These are phyloP conservation scores for Periophthalmus magnuspinnatus DNA, from an alignment of 2,797 vertebrate species.

Conservation along the genomic window DNA sequence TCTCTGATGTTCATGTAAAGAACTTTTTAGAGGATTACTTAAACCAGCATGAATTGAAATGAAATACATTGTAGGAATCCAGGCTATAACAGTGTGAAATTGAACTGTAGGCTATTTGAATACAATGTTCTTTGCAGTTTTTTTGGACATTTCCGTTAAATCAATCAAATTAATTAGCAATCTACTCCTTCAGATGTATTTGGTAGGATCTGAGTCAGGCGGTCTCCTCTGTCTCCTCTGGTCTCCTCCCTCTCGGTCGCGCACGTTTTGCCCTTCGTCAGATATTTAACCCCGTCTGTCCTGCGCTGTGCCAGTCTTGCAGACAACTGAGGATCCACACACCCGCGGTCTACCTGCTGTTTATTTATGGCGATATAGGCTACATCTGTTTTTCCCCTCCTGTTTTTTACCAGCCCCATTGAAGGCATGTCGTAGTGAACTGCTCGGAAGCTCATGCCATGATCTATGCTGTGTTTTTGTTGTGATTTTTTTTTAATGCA, in stretches of 20 bases:
- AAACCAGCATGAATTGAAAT: too few species aligned
- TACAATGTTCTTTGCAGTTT: too few species aligned
- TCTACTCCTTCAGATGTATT: too few species aligned
- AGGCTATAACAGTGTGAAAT: too few species aligned
- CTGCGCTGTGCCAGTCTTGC: conserved; percentile 33
- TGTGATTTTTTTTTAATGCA: conserved; percentile 20
- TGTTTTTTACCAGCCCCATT: background rate
- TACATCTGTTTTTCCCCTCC: too few species aligned
- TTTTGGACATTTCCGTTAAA: too few species aligned
- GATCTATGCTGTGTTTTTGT: conserved; percentile 7
- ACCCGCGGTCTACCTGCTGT: conserved; percentile 13
- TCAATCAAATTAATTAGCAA: too few species aligned
- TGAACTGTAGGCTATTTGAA: too few species aligned
- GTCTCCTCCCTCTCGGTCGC: conserved; percentile 62
- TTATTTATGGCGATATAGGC: background rate
- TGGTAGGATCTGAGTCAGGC: too few species aligned
- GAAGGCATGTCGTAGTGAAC: background rate
- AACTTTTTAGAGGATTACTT: too few species aligned
- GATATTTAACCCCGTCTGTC: conserved; percentile 27
- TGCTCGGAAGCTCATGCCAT: conserved; percentile 15
- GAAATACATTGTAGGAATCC: too few species aligned
- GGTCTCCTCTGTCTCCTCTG: background rate
- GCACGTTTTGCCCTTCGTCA: conserved; percentile 62
- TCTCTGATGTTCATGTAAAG: too few species aligned
- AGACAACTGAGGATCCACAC: conserved; percentile 14